Percentiles rank a stretch among this genome's conserved stretches.
Evolutionary conservation across 1,140 invertebrate species (phyloP).

Genomic region (Elysia chlorotica): DNA sequence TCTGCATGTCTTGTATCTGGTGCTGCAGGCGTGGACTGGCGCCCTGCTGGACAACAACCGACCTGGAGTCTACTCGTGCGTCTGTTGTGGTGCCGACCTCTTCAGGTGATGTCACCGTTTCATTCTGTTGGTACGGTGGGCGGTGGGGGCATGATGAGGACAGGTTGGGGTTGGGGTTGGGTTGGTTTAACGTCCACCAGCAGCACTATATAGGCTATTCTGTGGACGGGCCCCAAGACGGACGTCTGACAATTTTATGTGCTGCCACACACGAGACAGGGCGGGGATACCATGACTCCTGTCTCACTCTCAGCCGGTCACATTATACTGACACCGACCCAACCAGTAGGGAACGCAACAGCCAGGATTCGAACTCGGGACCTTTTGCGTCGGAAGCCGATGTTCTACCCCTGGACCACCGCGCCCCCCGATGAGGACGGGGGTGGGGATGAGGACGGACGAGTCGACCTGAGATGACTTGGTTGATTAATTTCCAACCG

Average conservation of each 20-base stretch:
- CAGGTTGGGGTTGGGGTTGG: not conserved
- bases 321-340: too few species aligned
- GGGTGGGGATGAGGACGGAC: too few species aligned
- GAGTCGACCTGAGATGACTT: too few species aligned
- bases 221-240: not conserved
- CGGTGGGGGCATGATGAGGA: not conserved
- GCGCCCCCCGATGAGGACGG: too few species aligned
- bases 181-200: not conserved
- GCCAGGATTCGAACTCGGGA: too few species aligned
- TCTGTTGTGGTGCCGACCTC: slow-evolving; percentile 53
- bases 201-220: not conserved
- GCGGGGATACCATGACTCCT: not conserved
- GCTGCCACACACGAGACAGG: not conserved
- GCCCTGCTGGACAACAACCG: slow-evolving; percentile 48
- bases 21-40: slow-evolving; percentile 58
- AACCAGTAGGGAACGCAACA: too few species aligned
- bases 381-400: too few species aligned
- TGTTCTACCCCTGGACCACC: too few species aligned
- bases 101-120: too few species aligned
- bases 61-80: slow-evolving; percentile 52
- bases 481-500: too few species aligned
- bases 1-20: too few species aligned
- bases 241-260: not conserved
- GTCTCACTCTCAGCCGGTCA: too few species aligned
- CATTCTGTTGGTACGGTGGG: not conserved